A percentile compares a stretch with the other conserved stretches of the same genome.
These are phyloP conservation scores for Dendrolimus kikuchii DNA, from an alignment of 1,140 invertebrate genomes.

Conservation along the genomic window DNA sequence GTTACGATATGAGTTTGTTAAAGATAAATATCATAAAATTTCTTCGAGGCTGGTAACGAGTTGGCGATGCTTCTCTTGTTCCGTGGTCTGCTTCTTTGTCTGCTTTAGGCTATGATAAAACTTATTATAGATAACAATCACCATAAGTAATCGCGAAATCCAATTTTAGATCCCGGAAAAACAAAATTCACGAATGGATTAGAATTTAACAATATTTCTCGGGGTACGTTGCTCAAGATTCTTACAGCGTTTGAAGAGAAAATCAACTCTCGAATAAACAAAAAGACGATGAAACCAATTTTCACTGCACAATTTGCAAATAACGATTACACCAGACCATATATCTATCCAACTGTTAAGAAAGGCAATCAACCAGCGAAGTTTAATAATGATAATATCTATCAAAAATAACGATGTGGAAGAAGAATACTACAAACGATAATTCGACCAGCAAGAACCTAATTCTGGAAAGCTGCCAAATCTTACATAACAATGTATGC, in stretches of 20 bases:
- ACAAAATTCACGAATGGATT: constrained; percentile 24
- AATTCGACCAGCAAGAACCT: too few species aligned
- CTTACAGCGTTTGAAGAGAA: constrained; percentile 32
- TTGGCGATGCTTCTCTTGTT: too few species aligned
- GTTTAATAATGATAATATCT: not conserved
- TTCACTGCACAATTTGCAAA: constrained; percentile 42
- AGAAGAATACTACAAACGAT: too few species aligned
- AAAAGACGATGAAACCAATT: constrained; percentile 16
- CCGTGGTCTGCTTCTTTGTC: too few species aligned
- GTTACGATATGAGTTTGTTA: too few species aligned
- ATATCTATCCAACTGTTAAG: constrained; percentile 10
- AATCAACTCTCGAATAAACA: constrained; percentile 9
- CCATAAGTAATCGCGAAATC: too few species aligned
- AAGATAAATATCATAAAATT: too few species aligned
- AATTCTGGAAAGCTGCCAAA: too few species aligned
- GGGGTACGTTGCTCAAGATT: constrained; percentile 35
- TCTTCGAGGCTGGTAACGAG: too few species aligned
- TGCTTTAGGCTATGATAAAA: too few species aligned
- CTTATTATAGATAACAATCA: too few species aligned
- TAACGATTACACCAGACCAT: constrained; percentile 39
- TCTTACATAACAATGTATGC: too few species aligned
- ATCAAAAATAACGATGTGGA: not conserved
- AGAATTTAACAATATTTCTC: constrained; percentile 74
- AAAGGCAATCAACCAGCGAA: not conserved
- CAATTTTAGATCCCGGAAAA: constrained; percentile 8